phyloP scores from a whole-genome alignment of 2,113 vertebrate species.

The Carassius gibelio region DNA sequence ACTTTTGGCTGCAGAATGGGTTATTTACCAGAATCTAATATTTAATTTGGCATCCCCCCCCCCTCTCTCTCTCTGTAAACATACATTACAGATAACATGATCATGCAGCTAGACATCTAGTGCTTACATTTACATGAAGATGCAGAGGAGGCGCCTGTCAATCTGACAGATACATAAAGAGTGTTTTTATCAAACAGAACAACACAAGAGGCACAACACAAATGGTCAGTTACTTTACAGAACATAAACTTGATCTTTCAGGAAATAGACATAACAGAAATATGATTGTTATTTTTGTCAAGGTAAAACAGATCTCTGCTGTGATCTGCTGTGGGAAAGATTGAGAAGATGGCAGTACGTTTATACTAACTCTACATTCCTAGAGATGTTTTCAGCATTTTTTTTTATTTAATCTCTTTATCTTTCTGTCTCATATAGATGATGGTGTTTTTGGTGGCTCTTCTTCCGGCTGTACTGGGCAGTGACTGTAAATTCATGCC shows the following conservation, averaged over 20 bases:
- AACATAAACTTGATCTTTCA: neutral
- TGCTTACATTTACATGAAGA: neutral
- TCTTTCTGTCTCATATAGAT: neutral
- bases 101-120: neutral
- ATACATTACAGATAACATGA: neutral
- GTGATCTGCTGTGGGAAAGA: neutral
- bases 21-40: neutral
- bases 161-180: neutral
- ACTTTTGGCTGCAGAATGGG: neutral
- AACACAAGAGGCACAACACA: neutral
- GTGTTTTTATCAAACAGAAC: neutral
- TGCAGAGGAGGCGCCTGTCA: neutral
- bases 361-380: neutral
- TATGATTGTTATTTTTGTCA: neutral
- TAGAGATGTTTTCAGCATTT: neutral
- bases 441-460: neutral
- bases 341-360: neutral
- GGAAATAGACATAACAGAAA: neutral
- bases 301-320: neutral
- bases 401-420: neutral
- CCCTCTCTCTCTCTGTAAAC: neutral
- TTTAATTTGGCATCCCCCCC: too few species aligned
- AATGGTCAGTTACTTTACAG: neutral
- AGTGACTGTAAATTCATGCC: neutral
- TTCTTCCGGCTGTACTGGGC: neutral